A percentile compares a stretch with the other conserved stretches of the same genome.
Conservation (phyloP, 2,113 vertebrate genomes). For the Mungos mungo region DNA sequence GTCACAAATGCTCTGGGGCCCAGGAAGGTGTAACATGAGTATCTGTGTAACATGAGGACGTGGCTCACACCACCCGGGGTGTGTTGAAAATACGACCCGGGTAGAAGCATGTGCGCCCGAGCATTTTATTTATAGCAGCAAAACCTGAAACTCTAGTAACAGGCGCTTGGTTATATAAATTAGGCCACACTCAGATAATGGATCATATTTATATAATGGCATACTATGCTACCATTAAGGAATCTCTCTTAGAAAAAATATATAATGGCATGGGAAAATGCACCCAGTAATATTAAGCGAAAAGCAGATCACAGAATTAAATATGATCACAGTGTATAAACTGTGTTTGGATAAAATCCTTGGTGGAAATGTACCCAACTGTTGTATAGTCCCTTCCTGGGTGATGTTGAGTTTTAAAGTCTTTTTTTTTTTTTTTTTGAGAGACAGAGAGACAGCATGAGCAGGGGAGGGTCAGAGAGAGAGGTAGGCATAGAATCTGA, state of each 20-base stretch:
- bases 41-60: neutral
- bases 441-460: too few relatives aligned
- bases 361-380: neutral
- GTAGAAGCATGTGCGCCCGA: neutral
- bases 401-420: neutral
- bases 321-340: neutral
- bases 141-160: neutral
- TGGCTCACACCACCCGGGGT: neutral
- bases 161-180: neutral
- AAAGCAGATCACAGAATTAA: neutral
- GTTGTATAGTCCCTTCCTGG: neutral
- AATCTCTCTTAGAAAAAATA: neutral
- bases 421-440: neutral
- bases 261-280: neutral
- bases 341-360: neutral
- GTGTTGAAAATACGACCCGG: neutral
- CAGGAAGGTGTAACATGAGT: neutral
- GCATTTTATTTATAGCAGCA: neutral
- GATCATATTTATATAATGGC: neutral
- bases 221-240: neutral
- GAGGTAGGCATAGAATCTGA: too few relatives aligned
- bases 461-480: too few relatives aligned
- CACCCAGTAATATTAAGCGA: neutral
- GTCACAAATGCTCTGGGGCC: neutral
- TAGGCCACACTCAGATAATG: neutral